phyloP scores from a whole-genome alignment of 2,888 invertebrate genomes.

The Myopa testacea region DNA sequence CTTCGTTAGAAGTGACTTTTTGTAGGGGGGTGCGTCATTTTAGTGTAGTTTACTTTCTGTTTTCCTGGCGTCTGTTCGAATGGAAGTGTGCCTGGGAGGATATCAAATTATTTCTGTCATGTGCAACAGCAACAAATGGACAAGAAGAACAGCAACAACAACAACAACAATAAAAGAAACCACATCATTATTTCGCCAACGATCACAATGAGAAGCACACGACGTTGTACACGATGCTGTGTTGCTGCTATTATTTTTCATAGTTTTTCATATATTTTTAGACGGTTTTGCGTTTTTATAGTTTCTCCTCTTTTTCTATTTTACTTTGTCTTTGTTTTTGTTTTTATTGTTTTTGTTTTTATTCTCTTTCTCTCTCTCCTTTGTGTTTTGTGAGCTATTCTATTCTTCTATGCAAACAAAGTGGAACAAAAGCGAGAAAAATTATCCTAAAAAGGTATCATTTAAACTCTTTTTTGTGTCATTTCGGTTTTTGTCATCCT shows the following conservation, averaged over 20 bases:
- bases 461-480: constrained; percentile 28
- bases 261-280: neutral
- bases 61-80: neutral
- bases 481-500: constrained; percentile 27
- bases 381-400: neutral
- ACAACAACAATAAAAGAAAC: neutral
- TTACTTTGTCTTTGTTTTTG: neutral
- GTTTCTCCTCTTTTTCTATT: neutral
- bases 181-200: neutral
- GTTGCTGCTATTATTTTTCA: constrained; percentile 2
- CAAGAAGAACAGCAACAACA: neutral
- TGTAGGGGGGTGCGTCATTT: neutral
- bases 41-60: neutral
- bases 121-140: constrained; percentile 2
- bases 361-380: neutral
- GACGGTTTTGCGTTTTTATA: neutral
- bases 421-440: constrained; percentile 5
- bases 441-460: constrained; percentile 29
- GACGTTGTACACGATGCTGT: constrained; percentile 3
- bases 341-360: neutral
- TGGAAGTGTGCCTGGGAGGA: neutral
- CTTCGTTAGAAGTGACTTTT: neutral
- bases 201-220: constrained; percentile 58
- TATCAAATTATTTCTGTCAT: constrained; percentile 22
- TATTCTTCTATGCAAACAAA: constrained; percentile 16